Conservation (phyloP, 2,113 vertebrate genomes). For the Cyprinodon brontotheroides region DNA sequence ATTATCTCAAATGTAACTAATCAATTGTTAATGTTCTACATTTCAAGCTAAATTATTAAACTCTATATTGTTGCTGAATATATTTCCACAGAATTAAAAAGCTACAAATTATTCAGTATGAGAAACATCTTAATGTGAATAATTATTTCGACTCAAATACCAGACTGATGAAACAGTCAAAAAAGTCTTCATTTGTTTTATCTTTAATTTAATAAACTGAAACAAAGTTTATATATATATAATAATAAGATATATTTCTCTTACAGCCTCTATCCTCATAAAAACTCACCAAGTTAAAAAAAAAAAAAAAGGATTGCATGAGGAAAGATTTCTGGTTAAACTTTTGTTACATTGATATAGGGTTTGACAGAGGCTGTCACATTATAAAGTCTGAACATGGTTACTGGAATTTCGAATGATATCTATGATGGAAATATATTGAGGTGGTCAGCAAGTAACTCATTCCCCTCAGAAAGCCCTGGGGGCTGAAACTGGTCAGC, state of each 20-base stretch:
- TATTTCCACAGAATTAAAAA: conserved; percentile 1
- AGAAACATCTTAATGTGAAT: background rate
- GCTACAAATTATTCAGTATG: background rate
- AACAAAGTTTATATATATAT: conserved; percentile 70
- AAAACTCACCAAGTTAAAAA: conserved; percentile 48
- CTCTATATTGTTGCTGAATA: background rate
- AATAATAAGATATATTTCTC: conserved; percentile 60
- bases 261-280: conserved; percentile 46
- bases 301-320: conserved; percentile 64
- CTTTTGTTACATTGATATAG: conserved; percentile 66
- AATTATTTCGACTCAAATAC: conserved; percentile 24
- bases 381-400: conserved; percentile 76
- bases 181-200: conserved; percentile 19
- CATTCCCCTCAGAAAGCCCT: conserved; percentile 70
- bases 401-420: conserved; percentile 75
- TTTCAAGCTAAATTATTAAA: background rate
- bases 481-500: conserved; percentile 66
- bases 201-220: conserved; percentile 54
- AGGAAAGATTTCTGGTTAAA: conserved; percentile 57
- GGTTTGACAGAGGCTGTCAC: conserved; percentile 76
- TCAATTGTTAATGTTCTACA: background rate
- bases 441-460: conserved; percentile 76
- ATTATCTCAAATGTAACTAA: background rate
- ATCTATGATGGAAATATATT: conserved; percentile 73
- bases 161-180: conserved; percentile 11